Evolutionary conservation across 2,113 vertebrate genomes (phyloP).

Genomic region (Rhea americana): DNA sequence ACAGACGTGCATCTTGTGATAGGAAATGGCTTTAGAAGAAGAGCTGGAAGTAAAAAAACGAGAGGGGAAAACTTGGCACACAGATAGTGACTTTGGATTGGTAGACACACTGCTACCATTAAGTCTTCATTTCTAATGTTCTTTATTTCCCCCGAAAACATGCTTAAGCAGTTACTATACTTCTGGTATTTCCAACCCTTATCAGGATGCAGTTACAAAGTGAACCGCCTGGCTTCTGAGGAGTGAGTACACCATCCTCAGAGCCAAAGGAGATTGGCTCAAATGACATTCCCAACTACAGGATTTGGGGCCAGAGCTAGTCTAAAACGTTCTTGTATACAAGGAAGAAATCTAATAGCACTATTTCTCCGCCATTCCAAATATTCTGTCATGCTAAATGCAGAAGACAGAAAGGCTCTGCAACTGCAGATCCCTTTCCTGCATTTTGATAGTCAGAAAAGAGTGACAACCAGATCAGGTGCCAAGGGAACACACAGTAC

Average conservation of each 20-base stretch:
- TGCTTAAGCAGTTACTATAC: background rate
- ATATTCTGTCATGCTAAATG: background rate
- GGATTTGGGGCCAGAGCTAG: background rate
- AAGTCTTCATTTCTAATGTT: background rate
- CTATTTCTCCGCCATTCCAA: background rate
- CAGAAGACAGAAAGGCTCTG: background rate
- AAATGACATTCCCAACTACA: background rate
- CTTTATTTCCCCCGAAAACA: background rate
- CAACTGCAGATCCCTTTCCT: background rate
- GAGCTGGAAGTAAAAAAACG: background rate
- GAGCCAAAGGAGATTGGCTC: background rate
- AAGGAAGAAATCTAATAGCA: background rate
- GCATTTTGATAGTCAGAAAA: background rate
- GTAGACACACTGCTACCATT: background rate
- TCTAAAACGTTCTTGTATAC: background rate
- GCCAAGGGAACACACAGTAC: background rate
- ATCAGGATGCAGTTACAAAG: background rate
- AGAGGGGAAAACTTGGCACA: background rate
- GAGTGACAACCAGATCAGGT: background rate
- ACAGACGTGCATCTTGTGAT: background rate
- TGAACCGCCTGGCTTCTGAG: background rate
- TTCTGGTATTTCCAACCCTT: background rate
- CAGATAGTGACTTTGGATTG: background rate
- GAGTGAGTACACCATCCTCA: rapidly evolving
- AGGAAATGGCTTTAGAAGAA: background rate